Evolutionary conservation across 2,797 vertebrate species (phyloP).

Genomic region (Myoxocephalus aenaeus): DNA sequence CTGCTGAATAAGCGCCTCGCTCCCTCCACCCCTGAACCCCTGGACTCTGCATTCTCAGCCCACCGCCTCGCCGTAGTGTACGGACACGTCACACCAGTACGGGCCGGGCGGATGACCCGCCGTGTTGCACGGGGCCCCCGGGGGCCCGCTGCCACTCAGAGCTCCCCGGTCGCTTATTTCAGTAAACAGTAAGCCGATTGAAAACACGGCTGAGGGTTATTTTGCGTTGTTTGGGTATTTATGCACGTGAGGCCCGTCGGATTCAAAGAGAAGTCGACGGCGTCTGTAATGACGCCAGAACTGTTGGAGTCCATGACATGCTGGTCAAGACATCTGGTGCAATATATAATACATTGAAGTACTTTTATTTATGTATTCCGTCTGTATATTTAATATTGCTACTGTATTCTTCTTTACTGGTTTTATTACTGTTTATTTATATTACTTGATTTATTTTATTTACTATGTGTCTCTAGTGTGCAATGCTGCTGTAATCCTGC

Average conservation of each 20-base stretch:
- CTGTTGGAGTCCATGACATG: slow-evolving; percentile 26
- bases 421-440: too few species aligned
- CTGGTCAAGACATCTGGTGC: too few species aligned
- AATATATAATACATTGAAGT: too few species aligned
- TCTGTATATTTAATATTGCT: too few species aligned
- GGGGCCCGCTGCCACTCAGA: slow-evolving; percentile 66
- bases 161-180: slow-evolving; percentile 52
- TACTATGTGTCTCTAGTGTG: too few species aligned
- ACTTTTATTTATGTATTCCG: too few species aligned
- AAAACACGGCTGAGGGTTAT: slow-evolving; percentile 55
- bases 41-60: slow-evolving; percentile 40
- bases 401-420: too few species aligned
- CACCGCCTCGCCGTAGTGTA: slow-evolving; percentile 30
- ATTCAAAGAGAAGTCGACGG: slow-evolving; percentile 46
- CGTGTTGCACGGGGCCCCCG: slow-evolving; percentile 57
- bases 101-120: slow-evolving; percentile 70
- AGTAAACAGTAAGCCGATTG: slow-evolving; percentile 52
- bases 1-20: slow-evolving; percentile 47
- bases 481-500: too few species aligned
- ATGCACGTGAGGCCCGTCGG: slow-evolving; percentile 11
- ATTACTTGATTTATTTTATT: too few species aligned
- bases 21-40: slow-evolving; percentile 9
- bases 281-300: slow-evolving; percentile 37
- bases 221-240: slow-evolving; percentile 55
- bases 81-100: slow-evolving; percentile 63